Percentiles rank a stretch among this genome's conserved stretches.
Evolutionary conservation across 2,797 vertebrate genomes (phyloP).

Genomic region (Thaleichthys pacificus): DNA sequence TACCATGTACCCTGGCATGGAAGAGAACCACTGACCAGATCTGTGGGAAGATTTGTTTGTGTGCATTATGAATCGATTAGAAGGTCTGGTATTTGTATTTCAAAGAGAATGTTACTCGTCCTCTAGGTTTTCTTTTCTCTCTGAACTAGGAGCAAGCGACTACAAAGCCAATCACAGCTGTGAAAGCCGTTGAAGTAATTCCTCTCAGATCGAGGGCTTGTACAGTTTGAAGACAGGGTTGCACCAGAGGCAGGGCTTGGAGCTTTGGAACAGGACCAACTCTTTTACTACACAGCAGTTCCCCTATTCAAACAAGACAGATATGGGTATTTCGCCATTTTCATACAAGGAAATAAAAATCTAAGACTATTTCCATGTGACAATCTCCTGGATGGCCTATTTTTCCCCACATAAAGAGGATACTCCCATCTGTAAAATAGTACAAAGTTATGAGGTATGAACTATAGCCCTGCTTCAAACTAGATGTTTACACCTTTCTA

Average conservation of each 20-base stretch:
- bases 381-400: neutral
- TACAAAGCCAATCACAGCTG: conserved; percentile 7
- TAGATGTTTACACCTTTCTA: conserved; percentile 8
- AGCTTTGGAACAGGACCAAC: conserved; percentile 30
- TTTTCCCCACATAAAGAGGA: conserved; percentile 3
- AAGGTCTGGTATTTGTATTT: conserved; percentile 6
- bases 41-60: neutral
- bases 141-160: conserved; percentile 1
- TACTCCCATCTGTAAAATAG: conserved; percentile 2
- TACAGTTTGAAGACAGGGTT: conserved; percentile 31
- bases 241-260: conserved; percentile 24
- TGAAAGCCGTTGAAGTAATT: conserved; percentile 30
- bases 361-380: neutral
- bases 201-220: conserved; percentile 26
- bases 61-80: neutral
- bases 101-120: neutral
- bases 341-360: conserved; percentile 14
- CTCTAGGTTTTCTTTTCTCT: neutral
- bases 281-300: conserved; percentile 13
- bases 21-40: neutral
- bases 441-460: conserved; percentile 10
- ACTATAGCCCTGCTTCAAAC: conserved; percentile 12
- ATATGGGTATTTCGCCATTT: conserved; percentile 9
- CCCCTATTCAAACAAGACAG: conserved; percentile 10
- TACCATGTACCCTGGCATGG: neutral